These are phyloP conservation scores for Nycticryphes semicollaris DNA, from an alignment of 2,113 vertebrate species.

Conservation along the genomic window DNA sequence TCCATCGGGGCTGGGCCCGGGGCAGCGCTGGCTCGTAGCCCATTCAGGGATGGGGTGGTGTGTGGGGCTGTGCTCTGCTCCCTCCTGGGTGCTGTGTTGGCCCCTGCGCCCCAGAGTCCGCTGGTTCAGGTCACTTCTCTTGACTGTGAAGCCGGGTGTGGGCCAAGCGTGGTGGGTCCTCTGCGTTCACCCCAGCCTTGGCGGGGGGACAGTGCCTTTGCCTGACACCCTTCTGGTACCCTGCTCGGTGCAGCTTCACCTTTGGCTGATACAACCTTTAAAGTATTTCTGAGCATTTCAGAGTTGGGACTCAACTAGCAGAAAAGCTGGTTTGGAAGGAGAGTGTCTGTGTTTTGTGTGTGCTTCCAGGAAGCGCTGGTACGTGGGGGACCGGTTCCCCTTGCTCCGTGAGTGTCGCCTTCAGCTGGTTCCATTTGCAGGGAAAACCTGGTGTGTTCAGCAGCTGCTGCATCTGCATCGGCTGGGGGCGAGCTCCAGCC, in stretches of 20 bases:
- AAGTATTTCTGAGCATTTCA: neutral
- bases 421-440: neutral
- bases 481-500: neutral
- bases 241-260: fast-evolving
- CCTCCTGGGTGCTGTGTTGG: neutral
- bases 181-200: neutral
- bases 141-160: neutral
- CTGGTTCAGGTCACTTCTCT: fast-evolving
- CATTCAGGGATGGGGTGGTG: fast-evolving
- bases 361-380: neutral
- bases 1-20: fast-evolving
- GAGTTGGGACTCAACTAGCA: fast-evolving
- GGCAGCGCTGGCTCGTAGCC: fast-evolving
- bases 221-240: neutral
- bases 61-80: neutral
- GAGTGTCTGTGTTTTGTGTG: neutral
- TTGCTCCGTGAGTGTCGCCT: fast-evolving
- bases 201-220: fast-evolving
- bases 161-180: neutral
- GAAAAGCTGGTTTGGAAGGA: neutral
- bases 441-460: neutral
- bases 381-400: neutral
- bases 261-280: neutral
- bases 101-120: neutral
- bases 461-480: neutral